A percentile compares a stretch with the other conserved stretches of the same genome.
These are phyloP conservation scores for Gymnoscopelus microlampas DNA, from an alignment of 2,797 vertebrate species.

Conservation along the genomic window DNA sequence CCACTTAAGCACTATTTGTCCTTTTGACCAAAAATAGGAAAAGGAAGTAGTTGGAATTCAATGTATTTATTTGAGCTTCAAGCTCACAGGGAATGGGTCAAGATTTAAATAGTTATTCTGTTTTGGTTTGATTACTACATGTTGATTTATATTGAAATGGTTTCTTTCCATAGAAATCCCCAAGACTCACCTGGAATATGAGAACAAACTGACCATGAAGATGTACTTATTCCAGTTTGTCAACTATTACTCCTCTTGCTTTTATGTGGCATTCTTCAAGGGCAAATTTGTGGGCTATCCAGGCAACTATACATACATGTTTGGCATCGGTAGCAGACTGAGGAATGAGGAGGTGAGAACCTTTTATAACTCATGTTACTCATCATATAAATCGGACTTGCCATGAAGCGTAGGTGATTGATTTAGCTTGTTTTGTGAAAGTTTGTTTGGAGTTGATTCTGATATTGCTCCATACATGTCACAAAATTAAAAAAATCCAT, in stretches of 20 bases:
- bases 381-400: neutral
- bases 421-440: neutral
- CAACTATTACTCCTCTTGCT: slow-evolving; percentile 98
- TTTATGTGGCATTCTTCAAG: slow-evolving; percentile 98
- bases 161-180: slow-evolving; percentile 87
- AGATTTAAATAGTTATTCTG: too few relatives aligned
- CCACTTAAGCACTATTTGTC: too few relatives aligned
- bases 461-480: too few relatives aligned
- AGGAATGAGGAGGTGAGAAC: slow-evolving; percentile 93
- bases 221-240: slow-evolving; percentile 99
- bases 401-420: neutral
- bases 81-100: too few relatives aligned
- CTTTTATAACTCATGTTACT: slow-evolving; percentile 7
- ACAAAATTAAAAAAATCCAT: too few relatives aligned
- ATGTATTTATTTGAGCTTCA: too few relatives aligned
- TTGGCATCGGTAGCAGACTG: slow-evolving; percentile 71
- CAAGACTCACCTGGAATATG: slow-evolving; percentile 95
- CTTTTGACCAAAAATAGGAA: too few relatives aligned
- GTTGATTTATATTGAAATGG: slow-evolving; percentile 1
- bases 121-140: neutral
- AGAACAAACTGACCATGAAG: slow-evolving; percentile 96
- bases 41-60: too few relatives aligned
- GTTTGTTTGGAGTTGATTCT: too few relatives aligned
- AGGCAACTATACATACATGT: slow-evolving; percentile 90
- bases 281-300: slow-evolving; percentile 95